These are phyloP conservation scores for Arizona elegans DNA, from an alignment of 2,113 vertebrate species.

Conservation along the genomic window DNA sequence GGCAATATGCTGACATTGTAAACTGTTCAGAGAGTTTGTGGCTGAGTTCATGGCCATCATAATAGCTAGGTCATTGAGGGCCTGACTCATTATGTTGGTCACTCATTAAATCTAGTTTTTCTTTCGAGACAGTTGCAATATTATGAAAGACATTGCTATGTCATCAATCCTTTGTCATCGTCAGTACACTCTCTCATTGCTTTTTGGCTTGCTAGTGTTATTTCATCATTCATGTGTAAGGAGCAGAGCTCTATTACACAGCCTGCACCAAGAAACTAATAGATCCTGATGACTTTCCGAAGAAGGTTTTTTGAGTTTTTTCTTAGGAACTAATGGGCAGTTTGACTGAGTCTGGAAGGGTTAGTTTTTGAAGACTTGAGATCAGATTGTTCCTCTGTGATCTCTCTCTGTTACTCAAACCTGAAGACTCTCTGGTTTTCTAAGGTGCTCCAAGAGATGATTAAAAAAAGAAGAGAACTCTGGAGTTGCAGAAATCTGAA, in stretches of 20 bases:
- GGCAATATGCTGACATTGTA: background rate
- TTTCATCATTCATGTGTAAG: background rate
- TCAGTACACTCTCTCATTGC: background rate
- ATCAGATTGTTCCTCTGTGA: background rate
- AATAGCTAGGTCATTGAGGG: background rate
- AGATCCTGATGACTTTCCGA: background rate
- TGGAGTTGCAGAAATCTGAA: background rate
- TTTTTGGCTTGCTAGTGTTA: background rate
- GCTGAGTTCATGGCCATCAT: background rate
- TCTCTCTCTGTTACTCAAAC: background rate
- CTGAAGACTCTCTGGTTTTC: background rate
- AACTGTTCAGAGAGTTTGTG: background rate
- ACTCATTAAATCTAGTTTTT: background rate
- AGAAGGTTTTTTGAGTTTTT: background rate
- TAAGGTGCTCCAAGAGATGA: background rate
- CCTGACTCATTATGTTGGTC: background rate
- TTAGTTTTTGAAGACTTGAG: background rate
- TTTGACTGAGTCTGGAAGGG: background rate
- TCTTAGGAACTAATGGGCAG: background rate
- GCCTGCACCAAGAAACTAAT: background rate
- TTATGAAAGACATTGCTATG: background rate
- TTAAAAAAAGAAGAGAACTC: background rate
- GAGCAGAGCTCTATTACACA: background rate
- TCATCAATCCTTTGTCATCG: background rate
- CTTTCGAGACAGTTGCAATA: background rate